Conservation (phyloP, 2,888 invertebrate genomes). For the Cyaniris semiargus region DNA sequence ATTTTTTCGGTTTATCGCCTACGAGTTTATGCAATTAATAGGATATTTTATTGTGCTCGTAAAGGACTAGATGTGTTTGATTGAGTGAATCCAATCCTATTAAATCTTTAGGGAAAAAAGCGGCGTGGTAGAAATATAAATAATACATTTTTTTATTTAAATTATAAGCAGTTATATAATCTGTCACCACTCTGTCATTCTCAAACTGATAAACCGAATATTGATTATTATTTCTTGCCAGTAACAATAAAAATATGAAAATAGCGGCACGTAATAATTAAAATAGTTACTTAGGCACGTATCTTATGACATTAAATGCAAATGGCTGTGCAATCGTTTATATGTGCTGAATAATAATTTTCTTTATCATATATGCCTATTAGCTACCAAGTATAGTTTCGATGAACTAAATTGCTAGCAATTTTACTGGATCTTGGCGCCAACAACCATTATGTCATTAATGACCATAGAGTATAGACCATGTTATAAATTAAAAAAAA, state of each 20-base stretch:
- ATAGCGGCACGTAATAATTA: neutral
- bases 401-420: constrained; percentile 9
- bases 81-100: constrained; percentile 44
- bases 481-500: neutral
- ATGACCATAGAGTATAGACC: neutral
- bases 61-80: constrained; percentile 72
- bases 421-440: neutral
- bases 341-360: constrained; percentile 29
- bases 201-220: neutral
- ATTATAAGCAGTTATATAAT: neutral
- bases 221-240: neutral
- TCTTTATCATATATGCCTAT: constrained; percentile 26
- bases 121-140: neutral
- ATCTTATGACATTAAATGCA: constrained; percentile 28
- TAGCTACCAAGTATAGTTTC: constrained; percentile 21
- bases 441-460: neutral
- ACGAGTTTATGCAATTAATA: constrained; percentile 78
- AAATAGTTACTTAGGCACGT: constrained; percentile 14
- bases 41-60: constrained; percentile 76
- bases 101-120: neutral
- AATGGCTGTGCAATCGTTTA: constrained; percentile 24
- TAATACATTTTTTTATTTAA: neutral
- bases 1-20: constrained; percentile 76
- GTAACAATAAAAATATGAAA: neutral
- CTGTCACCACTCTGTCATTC: no score